Evolutionary conservation across 2,888 invertebrate genomes (phyloP), one percentile per base, ranked within the genome.

Genomic region (Crematogaster levior): DNA sequence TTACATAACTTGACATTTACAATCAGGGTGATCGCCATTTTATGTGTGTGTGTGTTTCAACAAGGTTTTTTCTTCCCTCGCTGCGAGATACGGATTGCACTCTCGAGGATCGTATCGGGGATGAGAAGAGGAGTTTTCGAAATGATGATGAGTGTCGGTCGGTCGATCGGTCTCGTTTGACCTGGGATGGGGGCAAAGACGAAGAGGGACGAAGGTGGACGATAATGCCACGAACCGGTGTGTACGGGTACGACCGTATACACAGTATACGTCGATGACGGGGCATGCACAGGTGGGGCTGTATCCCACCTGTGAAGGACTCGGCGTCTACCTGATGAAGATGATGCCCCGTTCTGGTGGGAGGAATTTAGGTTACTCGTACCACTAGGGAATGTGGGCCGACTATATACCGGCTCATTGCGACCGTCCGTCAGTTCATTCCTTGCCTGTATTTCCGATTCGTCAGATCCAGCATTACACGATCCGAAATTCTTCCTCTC

Each of bases 351-450:
- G 86, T 70, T 74, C 51, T 21, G 80, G 94, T 92, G 94, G 94
- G 94, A 92, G 93, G 89, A 92, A 94, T 94, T 94, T 94, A 93
- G 94, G 94, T 94, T 94, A 94, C 93, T 93, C 92, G 93, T 93
- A 92, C 92, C 94, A 93, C 88, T 90, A 92, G 93, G 91, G 93
- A 93, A 93, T 93, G 93, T 93, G 93, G 93, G 93, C 93, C 93
- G 93, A 93, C 91, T 93, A 93, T 93, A 93, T 93, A 93, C 93
- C 91, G 91, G 93, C 93, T 91, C 93, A 91, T 91, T 92, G 90
- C 91, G 90, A 92, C 92, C 91, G 89, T 85, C 89, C 90, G 90
- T 89, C 93, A 93, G 93, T 93, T 93, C 93, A 93, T 93, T 93
- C 93, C 92, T 88, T 79, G 56, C 53, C 21, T 46, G 80, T 83